Conservation (phyloP, 2,113 vertebrate species). For the Brachirus orientalis region DNA sequence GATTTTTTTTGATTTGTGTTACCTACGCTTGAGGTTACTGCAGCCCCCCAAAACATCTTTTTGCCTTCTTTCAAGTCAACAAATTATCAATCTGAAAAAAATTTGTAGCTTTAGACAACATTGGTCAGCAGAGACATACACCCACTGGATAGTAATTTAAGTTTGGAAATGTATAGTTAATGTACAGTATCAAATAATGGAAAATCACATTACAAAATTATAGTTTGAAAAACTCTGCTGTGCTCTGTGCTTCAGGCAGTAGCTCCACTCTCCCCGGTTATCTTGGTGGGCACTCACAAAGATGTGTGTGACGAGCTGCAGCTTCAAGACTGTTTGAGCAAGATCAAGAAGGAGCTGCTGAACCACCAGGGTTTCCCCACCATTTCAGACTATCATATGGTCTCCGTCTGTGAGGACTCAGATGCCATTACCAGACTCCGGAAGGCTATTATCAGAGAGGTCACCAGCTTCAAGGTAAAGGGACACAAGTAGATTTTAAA, state of each 20-base stretch:
- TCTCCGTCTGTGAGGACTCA: slow-evolving; percentile 88
- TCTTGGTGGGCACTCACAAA: slow-evolving; percentile 93
- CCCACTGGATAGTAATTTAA: no score
- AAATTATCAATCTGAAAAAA: no score
- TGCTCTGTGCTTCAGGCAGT: slow-evolving; percentile 80
- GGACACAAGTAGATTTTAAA: background rate
- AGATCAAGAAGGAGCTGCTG: slow-evolving; percentile 88
- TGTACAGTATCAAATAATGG: no score
- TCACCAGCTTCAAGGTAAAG: slow-evolving; percentile 89
- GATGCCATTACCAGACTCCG: slow-evolving; percentile 89
- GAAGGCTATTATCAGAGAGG: slow-evolving; percentile 89
- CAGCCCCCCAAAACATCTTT: no score
- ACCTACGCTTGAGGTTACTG: no score
- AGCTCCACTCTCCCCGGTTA: slow-evolving; percentile 91
- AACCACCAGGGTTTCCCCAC: slow-evolving; percentile 89
- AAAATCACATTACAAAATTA: no score
- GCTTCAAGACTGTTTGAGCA: slow-evolving; percentile 85
- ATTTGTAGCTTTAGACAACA: no score
- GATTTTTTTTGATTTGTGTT: no score
- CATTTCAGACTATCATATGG: slow-evolving; percentile 89
- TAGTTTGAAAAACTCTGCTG: no score
- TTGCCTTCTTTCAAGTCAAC: no score
- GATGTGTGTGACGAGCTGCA: slow-evolving; percentile 88
- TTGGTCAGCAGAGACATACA: no score
- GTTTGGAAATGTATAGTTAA: no score